Evolutionary conservation across 1,140 invertebrate genomes (phyloP).

Genomic region (Trichonephila clavata): DNA sequence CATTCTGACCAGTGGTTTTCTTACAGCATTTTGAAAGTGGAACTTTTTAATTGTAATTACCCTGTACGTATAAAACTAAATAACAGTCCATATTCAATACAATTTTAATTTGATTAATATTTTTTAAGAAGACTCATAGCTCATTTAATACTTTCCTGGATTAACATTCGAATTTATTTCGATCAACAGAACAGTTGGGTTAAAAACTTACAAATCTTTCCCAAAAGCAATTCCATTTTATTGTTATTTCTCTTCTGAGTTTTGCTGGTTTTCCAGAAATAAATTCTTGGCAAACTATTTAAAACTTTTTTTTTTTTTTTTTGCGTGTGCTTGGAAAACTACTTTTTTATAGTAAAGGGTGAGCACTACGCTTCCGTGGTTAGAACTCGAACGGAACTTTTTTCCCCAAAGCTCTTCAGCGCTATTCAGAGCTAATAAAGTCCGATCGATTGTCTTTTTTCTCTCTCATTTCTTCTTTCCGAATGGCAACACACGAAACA

Average conservation of each 20-base stretch:
- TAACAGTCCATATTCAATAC: too few species aligned
- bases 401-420: slow-evolving; percentile 10
- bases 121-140: too few species aligned
- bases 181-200: too few species aligned
- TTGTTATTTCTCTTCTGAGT: not conserved
- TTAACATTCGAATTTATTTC: too few species aligned
- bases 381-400: not conserved
- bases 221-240: not conserved
- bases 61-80: too few species aligned
- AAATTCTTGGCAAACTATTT: not conserved
- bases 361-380: not conserved
- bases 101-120: too few species aligned
- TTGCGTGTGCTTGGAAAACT: too few species aligned
- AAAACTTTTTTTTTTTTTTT: not conserved
- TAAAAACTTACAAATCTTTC: too few species aligned
- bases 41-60: too few species aligned
- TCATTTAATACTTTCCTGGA: too few species aligned
- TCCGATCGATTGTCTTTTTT: not conserved
- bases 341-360: not conserved
- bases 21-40: too few species aligned
- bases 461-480: slow-evolving; percentile 33
- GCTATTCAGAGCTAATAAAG: slow-evolving; percentile 44
- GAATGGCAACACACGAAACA: slow-evolving; percentile 46
- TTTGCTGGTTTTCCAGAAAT: not conserved
- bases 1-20: too few species aligned